phyloP scores from a whole-genome alignment of 2,797 vertebrate species.

The Pyrocephalus nanus region DNA sequence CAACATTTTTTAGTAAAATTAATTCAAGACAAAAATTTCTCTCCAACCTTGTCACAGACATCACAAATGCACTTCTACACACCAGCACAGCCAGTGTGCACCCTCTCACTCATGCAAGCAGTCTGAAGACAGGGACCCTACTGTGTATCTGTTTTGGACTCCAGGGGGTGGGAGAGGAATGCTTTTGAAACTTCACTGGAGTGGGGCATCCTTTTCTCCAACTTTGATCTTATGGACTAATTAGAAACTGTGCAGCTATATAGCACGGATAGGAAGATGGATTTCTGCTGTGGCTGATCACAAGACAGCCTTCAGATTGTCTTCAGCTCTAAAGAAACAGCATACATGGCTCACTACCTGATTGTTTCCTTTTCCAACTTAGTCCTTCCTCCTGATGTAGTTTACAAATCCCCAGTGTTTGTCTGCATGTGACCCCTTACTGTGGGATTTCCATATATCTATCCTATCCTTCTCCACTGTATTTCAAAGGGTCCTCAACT shows the following conservation, averaged over 20 bases:
- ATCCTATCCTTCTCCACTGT: neutral
- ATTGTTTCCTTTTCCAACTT: neutral
- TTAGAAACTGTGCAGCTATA: neutral
- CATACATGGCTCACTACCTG: fast-evolving
- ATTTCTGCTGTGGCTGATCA: neutral
- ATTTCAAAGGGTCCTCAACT: neutral
- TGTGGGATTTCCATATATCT: neutral
- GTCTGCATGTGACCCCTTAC: neutral
- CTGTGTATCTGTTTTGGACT: neutral
- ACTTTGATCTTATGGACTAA: neutral
- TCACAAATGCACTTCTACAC: neutral
- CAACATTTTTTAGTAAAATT: neutral
- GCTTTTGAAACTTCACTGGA: neutral
- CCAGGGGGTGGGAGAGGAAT: neutral
- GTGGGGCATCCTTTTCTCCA: neutral
- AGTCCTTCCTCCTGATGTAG: neutral
- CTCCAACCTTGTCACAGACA: neutral
- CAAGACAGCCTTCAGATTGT: neutral
- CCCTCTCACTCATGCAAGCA: neutral
- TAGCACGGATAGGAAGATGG: neutral
- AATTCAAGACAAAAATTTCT: neutral
- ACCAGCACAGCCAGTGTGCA: neutral
- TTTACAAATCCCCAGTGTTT: neutral
- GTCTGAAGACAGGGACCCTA: neutral
- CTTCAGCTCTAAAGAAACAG: neutral